A percentile compares a stretch with the other conserved stretches of the same genome.
phyloP scores from a whole-genome alignment of 2,113 vertebrate species.

The Prietella phreatophila region DNA sequence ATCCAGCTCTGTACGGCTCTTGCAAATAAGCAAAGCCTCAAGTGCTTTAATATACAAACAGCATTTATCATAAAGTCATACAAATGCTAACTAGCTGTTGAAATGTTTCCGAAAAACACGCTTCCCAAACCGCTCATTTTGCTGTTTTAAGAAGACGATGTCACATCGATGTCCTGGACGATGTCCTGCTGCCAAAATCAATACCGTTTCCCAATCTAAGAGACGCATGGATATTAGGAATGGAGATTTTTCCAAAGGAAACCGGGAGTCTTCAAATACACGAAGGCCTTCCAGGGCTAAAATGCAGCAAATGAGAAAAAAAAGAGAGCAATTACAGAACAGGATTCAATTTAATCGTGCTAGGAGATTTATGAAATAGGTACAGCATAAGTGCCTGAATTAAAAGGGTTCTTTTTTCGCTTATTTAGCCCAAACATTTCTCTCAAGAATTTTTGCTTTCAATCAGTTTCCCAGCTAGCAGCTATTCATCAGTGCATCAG shows the following conservation, averaged over 20 bases:
- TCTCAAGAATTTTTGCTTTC: not conserved
- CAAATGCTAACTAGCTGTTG: not conserved
- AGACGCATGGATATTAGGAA: conserved; percentile 1
- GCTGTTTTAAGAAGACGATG: not conserved
- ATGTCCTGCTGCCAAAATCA: conserved; percentile 34
- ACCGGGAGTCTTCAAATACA: conserved; percentile 9
- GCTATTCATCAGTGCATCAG: not conserved
- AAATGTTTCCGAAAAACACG: not conserved
- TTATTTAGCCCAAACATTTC: not conserved
- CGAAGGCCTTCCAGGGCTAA: not conserved
- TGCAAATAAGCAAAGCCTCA: not conserved
- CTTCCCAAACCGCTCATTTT: not conserved
- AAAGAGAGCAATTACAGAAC: conserved; percentile 11
- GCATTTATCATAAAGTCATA: not conserved
- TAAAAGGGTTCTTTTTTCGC: not conserved
- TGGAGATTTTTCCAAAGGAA: not conserved
- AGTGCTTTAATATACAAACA: not conserved
- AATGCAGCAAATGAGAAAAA: not conserved
- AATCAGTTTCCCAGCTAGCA: not conserved
- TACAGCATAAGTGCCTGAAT: not conserved
- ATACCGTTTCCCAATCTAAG: not conserved
- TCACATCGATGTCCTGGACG: too few relatives aligned
- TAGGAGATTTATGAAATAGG: not conserved
- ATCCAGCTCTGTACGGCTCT: not conserved
- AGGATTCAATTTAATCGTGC: conserved; percentile 26